phyloP scores from a whole-genome alignment of 2,888 invertebrate species.

The Ceriagrion tenellum region DNA sequence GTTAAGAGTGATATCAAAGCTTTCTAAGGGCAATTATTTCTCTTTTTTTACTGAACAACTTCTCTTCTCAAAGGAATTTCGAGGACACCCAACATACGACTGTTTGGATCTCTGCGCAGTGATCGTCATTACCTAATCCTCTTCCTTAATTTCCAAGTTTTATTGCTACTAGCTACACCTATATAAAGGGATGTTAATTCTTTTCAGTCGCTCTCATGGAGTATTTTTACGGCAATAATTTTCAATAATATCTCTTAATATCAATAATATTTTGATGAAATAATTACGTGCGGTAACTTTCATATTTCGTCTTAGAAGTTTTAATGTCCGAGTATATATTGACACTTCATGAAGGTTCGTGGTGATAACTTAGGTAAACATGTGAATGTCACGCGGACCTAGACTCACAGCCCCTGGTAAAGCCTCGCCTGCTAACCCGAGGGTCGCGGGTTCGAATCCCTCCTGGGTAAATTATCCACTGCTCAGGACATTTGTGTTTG shows the following conservation, averaged over 20 bases:
- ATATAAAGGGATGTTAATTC: background rate
- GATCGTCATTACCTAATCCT: background rate
- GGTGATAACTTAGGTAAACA: too few relatives aligned
- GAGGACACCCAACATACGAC: background rate
- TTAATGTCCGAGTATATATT: background rate
- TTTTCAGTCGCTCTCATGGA: background rate
- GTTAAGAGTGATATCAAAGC: background rate
- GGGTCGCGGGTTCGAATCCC: too few relatives aligned
- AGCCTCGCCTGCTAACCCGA: too few relatives aligned
- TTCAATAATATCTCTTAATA: background rate
- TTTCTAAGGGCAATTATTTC: background rate
- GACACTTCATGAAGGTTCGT: too few relatives aligned
- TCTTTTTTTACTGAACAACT: background rate
- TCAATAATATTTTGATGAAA: background rate
- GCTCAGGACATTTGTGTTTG: too few relatives aligned
- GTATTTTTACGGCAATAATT: background rate
- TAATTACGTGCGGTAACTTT: background rate
- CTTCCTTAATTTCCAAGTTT: background rate
- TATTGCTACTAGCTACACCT: background rate
- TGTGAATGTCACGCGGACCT: too few relatives aligned
- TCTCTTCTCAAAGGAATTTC: background rate
- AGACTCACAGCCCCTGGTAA: too few relatives aligned
- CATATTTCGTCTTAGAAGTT: background rate
- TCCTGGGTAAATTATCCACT: too few relatives aligned
- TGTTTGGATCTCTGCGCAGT: background rate